Evolutionary conservation across 2,888 invertebrate species (phyloP), one percentile per base, ranked within the genome.

Genomic region (Acholoe squamosa): DNA sequence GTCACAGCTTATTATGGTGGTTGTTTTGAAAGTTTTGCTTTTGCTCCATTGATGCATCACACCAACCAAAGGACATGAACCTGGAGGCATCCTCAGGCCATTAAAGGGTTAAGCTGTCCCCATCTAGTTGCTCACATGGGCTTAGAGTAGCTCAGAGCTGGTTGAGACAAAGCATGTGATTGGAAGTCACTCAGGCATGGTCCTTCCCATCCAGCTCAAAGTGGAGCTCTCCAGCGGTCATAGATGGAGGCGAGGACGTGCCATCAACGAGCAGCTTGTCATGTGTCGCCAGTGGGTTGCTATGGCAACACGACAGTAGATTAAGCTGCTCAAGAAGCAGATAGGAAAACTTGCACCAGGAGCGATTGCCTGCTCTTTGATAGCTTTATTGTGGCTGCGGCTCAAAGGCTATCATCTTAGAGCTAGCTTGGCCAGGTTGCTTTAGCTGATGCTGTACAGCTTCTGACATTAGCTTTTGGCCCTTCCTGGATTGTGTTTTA

Each of bases 91-190:
- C n/a, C n/a, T n/a, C n/a, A n/a, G n/a, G n/a, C n/a, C n/a, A n/a
- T n/a, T n/a, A n/a, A n/a, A n/a, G n/a, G n/a, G 25, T 25, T 54
- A 71, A 76, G 31, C 76, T 31, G 76, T 31, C 76, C 7, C 16
- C 76, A 31, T 25, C 76, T 25, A 19, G n/a, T 76, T 76, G 76
- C 76, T 76, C 76, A 76, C 76, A 76, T 76, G 28, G 31, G 31
- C 76, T 76, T 31, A 31, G 28, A 25, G 16, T 25, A 5, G 76
- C 76, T 25, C 76, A 1, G 25, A 25, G 76, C 25, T 25, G 76
- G 76, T 25, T 31, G 76, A 76, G 76, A 76, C 76, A 76, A 76
- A 76, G 76, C 76, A 76, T 31, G 76, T 76, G 76, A 76, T 76
- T 76, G 76, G 31, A 76, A 28, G 25, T 76, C 76, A 76, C n/a